Evolutionary conservation across 2,797 vertebrate species (phyloP).

Genomic region (Platalea minor): DNA sequence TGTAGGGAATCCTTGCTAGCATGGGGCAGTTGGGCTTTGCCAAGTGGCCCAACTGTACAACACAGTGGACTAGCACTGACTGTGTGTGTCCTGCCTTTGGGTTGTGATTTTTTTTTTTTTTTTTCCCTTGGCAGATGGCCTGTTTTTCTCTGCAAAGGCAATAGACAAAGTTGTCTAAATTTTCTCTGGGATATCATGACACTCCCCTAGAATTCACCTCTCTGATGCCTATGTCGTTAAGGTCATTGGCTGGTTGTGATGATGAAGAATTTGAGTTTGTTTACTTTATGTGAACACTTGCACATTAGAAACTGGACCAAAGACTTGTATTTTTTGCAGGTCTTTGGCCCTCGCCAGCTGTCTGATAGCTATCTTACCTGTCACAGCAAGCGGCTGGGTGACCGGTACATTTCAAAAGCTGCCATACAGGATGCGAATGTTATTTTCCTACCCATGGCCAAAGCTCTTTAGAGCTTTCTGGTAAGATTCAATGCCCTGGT

Average conservation of each 20-base stretch:
- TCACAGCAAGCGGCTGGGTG: background rate
- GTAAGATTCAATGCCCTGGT: background rate
- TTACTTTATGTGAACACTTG: background rate
- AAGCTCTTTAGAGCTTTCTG: background rate
- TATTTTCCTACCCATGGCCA: background rate
- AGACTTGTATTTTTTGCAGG: slow-evolving; percentile 44
- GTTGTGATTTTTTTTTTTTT: background rate
- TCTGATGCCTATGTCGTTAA: background rate
- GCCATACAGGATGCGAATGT: background rate
- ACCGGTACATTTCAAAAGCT: slow-evolving; percentile 4
- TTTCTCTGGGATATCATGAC: background rate
- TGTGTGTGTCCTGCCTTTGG: background rate
- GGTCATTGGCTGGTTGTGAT: background rate
- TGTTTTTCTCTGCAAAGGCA: background rate
- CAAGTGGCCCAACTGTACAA: background rate
- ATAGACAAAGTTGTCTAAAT: background rate
- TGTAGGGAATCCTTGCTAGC: background rate
- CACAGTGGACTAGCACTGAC: accelerated
- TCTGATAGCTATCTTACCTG: background rate
- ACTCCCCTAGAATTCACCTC: background rate
- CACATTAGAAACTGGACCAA: background rate
- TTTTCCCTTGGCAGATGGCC: background rate
- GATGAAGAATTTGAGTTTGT: background rate
- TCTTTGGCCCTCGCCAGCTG: slow-evolving; percentile 18
- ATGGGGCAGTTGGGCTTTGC: background rate